Evolutionary conservation across 1,140 invertebrate genomes (phyloP), one percentile per base, ranked within the genome.

Genomic region (Aricia agestis): DNA sequence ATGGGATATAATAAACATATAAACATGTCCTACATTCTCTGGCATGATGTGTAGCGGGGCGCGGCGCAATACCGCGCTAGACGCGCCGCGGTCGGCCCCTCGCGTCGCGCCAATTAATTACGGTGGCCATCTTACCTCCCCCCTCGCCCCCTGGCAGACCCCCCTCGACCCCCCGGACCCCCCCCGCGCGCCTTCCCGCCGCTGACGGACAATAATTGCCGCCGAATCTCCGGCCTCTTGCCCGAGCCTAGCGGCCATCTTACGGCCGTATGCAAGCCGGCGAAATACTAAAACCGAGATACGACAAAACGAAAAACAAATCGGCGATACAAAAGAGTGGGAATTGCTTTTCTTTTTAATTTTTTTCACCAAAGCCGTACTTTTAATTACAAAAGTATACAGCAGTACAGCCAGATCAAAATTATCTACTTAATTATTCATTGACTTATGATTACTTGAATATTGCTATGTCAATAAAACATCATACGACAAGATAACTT

Each of bases 41-140:
- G 10, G 1, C 6, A 52, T 1, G 45, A 52, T 52, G 45, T 11
- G 77, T 67, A 69, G 36, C 36, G 36, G 5, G 36, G 36, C 36
- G 36, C 68, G 75, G 79, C 83, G 83, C 84, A 83, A 84, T 87
- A 84, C 83, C 84, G 86, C 83, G 85, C 78, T 84, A 87, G 86
- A 86, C 86, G 83, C 82, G 86, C 79, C 86, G 83, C 84, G 84
- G 85, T 86, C 83, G 86, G 86, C 85, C 87, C 88, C 88, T 86
- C 87, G 89, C 88, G 84, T 90, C 88, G 87, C 82, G 84, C 87
- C 89, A 92, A 92, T 90, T 92, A 92, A 90, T 90, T 90, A 90
- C 85, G 87, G 87, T 90, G 86, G 86, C 86, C 83, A 88, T 90
- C 86, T 89, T 89, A 87, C 76, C 86, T 78, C 81, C 80, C 74